Conservation (phyloP, 2,888 invertebrate genomes). For the Imbricaverruca yamaguchii region DNA sequence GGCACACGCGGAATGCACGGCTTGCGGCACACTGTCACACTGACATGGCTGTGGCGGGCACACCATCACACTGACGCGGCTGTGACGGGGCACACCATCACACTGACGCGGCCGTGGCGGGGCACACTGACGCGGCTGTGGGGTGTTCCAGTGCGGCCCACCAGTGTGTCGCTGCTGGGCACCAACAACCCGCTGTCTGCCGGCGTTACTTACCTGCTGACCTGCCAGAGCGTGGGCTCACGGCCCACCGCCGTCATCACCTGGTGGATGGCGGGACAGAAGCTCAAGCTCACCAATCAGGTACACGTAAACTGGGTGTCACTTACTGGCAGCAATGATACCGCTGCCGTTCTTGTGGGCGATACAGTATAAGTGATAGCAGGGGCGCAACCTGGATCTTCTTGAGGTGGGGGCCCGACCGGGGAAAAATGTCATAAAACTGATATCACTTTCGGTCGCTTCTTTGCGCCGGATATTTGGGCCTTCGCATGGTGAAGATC, state of each 20-base stretch:
- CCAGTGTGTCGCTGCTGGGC: slow-evolving; percentile 27
- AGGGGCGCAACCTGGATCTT: no score
- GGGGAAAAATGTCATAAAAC: no score
- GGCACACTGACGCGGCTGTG: background rate
- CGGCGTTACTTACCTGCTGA: slow-evolving; percentile 28
- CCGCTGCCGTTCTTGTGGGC: no score
- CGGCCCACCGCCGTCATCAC: slow-evolving; percentile 30
- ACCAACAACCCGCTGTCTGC: slow-evolving; percentile 30
- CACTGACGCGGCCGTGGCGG: no score
- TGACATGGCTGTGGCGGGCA: background rate
- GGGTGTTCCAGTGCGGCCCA: slow-evolving; percentile 25
- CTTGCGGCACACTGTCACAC: background rate
- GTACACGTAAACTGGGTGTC: background rate
- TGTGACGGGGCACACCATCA: no score
- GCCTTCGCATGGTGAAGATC: no score
- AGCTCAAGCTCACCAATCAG: slow-evolving; percentile 22
- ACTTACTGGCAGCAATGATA: no score
- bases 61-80: no score
- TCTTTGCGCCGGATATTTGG: no score
- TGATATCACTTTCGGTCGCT: no score
- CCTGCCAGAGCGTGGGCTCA: slow-evolving; percentile 28
- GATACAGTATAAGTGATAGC: no score
- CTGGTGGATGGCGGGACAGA: slow-evolving; percentile 29
- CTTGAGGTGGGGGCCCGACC: no score
- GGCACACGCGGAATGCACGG: background rate